Evolutionary conservation across 2,113 vertebrate genomes (phyloP).

Genomic region (Tiliqua scincoides): DNA sequence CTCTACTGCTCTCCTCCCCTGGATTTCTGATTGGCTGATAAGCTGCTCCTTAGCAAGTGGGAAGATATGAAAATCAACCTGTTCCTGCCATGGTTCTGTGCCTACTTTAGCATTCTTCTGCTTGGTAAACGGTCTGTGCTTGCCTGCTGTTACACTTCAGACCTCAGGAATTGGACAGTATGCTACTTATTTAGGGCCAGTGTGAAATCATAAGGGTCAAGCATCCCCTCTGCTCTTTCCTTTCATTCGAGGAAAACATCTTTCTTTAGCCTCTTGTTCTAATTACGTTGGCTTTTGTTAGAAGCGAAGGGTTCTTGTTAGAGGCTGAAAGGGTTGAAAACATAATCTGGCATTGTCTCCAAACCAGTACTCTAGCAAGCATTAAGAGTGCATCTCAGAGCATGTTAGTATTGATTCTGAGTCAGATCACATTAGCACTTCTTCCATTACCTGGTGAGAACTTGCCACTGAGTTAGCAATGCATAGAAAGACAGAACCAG

Average conservation of each 20-base stretch:
- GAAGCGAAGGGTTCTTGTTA: conserved; percentile 58
- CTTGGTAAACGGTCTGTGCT: neutral
- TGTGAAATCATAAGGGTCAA: conserved; percentile 46
- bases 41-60: neutral
- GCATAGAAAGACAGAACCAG: conserved; percentile 59
- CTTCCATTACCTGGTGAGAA: conserved; percentile 39
- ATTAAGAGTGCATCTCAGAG: conserved; percentile 68
- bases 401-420: conserved; percentile 72
- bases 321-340: conserved; percentile 69
- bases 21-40: neutral
- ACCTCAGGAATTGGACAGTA: neutral
- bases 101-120: neutral
- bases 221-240: conserved; percentile 21
- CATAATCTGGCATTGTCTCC: conserved; percentile 63
- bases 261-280: conserved; percentile 45
- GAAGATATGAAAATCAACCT: no score
- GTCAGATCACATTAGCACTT: conserved; percentile 71
- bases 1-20: neutral
- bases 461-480: conserved; percentile 62
- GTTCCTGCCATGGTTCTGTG: neutral
- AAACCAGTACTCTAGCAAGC: conserved; percentile 65
- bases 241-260: conserved; percentile 38
- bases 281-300: conserved; percentile 62
- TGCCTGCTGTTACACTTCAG: neutral
- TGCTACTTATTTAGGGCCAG: conserved; percentile 45